A percentile compares a stretch with the other conserved stretches of the same genome.
These are phyloP conservation scores for Stenolophus ochropezus DNA, from an alignment of 2,888 invertebrate species.

Conservation along the genomic window DNA sequence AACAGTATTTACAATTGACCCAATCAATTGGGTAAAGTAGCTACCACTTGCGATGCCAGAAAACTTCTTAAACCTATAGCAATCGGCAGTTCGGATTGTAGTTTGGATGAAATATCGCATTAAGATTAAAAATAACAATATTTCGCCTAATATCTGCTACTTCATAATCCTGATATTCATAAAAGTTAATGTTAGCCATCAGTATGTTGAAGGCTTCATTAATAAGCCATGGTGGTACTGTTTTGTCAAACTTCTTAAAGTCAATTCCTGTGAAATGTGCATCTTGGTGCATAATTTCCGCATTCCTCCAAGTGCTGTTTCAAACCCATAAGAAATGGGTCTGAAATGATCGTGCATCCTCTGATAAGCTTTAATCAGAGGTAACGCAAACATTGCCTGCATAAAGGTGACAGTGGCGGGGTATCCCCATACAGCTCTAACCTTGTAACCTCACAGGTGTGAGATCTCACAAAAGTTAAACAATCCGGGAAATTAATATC, in stretches of 20 bases:
- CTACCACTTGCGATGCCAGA: slow-evolving; percentile 59
- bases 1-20: too few species aligned
- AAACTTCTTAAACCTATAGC: slow-evolving; percentile 37
- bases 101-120: slow-evolving; percentile 57
- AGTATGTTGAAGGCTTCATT: neutral
- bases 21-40: slow-evolving; percentile 60
- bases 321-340: slow-evolving; percentile 52
- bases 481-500: slow-evolving; percentile 52
- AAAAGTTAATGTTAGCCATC: neutral
- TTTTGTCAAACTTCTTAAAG: slow-evolving; percentile 56
- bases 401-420: slow-evolving; percentile 55
- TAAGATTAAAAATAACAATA: neutral
- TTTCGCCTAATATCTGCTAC: slow-evolving; percentile 33
- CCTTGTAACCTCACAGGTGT: slow-evolving; percentile 50
- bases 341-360: neutral
- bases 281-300: neutral
- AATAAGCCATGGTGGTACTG: slow-evolving; percentile 56
- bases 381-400: neutral
- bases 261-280: neutral
- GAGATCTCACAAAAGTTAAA: slow-evolving; percentile 40
- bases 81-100: slow-evolving; percentile 34
- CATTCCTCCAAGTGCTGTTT: slow-evolving; percentile 28
- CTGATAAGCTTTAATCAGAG: neutral
- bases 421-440: slow-evolving; percentile 53
- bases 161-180: slow-evolving; percentile 43